Percentiles rank a stretch among this genome's conserved stretches.
Conservation (phyloP, 2,113 vertebrate genomes). For the Brevimyrus niger region DNA sequence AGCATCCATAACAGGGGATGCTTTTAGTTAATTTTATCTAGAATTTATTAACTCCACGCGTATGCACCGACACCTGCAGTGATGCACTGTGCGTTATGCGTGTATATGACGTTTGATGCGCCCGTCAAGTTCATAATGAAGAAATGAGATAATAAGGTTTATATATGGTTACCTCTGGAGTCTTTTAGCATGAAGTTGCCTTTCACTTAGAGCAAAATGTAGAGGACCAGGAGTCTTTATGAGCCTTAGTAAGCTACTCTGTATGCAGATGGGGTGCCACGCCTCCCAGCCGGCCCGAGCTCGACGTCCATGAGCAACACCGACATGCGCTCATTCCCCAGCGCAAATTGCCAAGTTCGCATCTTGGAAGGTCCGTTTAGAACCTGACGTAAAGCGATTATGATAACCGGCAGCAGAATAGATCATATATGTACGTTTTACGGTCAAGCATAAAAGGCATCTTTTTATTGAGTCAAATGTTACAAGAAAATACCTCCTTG, state of each 20-base stretch:
- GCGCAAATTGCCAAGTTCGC: neutral
- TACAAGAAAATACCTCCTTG: constrained; percentile 9
- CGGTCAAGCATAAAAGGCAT: neutral
- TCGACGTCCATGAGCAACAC: neutral
- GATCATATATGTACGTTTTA: neutral
- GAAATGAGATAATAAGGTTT: neutral
- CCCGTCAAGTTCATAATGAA: neutral
- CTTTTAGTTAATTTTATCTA: neutral
- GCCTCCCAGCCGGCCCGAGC: neutral
- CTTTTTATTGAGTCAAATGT: constrained; percentile 12
- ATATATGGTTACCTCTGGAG: neutral
- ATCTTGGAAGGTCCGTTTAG: neutral
- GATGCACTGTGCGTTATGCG: neutral
- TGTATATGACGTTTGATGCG: neutral
- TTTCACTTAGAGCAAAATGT: neutral
- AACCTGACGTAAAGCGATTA: neutral
- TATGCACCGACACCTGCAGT: neutral
- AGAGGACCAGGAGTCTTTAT: neutral
- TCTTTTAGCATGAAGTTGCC: neutral
- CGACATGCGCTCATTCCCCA: neutral
- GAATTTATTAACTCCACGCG: neutral
- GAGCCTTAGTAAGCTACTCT: neutral
- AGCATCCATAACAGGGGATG: neutral
- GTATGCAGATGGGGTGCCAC: neutral
- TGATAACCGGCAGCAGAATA: neutral